Percentiles rank a stretch among this genome's conserved stretches.
Evolutionary conservation across 2,113 vertebrate genomes (phyloP).

Genomic region (Elaphurus davidianus): DNA sequence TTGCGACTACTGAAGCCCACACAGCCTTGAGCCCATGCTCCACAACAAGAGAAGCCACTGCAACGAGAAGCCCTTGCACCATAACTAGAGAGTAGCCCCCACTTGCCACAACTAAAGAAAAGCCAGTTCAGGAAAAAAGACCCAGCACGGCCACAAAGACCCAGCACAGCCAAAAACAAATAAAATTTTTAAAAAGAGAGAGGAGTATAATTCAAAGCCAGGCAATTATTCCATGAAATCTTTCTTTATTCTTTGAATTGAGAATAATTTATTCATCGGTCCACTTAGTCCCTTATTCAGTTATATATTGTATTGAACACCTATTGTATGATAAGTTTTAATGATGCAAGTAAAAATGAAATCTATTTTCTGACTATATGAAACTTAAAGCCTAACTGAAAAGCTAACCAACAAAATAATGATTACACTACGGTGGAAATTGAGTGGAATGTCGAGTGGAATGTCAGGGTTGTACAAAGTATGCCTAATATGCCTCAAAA

Average conservation of each 20-base stretch:
- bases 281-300: background rate
- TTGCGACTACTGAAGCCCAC: background rate
- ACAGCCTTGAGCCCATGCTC: background rate
- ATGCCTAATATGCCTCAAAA: background rate
- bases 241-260: background rate
- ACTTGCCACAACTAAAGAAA: background rate
- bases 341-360: background rate
- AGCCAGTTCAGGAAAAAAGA: background rate
- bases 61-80: background rate
- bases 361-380: background rate
- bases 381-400: background rate
- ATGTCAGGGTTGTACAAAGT: background rate
- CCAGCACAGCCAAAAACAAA: background rate
- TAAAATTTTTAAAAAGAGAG: background rate
- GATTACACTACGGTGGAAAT: background rate
- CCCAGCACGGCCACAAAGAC: background rate
- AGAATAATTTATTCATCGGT: background rate
- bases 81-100: background rate
- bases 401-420: background rate
- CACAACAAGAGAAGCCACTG: background rate
- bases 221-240: background rate
- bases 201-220: background rate
- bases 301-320: background rate
- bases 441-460: background rate
- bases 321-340: background rate